Evolutionary conservation across 1,140 invertebrate species (phyloP).

Genomic region (Dendroctonus ponderosae): DNA sequence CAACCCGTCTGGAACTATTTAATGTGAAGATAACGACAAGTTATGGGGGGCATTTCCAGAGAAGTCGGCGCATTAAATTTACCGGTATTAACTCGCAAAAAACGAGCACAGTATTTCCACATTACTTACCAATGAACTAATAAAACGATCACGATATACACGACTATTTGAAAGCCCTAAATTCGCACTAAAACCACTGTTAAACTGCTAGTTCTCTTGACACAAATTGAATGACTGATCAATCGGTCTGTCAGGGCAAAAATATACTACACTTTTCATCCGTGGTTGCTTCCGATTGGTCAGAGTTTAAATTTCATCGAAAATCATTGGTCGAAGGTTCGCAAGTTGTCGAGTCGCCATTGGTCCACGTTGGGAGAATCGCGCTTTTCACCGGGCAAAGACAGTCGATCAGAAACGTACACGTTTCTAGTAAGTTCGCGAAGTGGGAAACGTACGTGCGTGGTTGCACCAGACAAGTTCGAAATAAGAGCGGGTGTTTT

Average conservation of each 20-base stretch:
- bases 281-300: conserved; percentile 30
- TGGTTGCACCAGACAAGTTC: too few species aligned
- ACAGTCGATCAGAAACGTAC: conserved; percentile 4
- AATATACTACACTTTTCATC: conserved; percentile 17
- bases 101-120: too few species aligned
- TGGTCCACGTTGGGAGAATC: conserved; percentile 30
- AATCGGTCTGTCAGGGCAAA: conserved; percentile 20
- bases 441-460: conserved; percentile 12
- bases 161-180: not conserved
- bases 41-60: too few species aligned
- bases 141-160: conserved; percentile 12
- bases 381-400: conserved; percentile 9
- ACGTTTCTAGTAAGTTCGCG: conserved; percentile 20
- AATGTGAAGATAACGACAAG: too few species aligned
- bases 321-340: conserved; percentile 9
- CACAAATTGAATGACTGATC: conserved; percentile 26
- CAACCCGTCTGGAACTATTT: too few species aligned
- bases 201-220: not conserved
- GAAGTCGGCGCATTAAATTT: not conserved
- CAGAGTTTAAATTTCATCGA: conserved; percentile 1
- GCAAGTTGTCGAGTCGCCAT: conserved; percentile 26
- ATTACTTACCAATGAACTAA: conserved; percentile 8
- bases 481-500: too few species aligned
- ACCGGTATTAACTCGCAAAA: not conserved
- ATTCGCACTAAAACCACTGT: conserved; percentile 8